Evolutionary conservation across 2,113 vertebrate species (phyloP).

Genomic region (Mastomys coucha): DNA sequence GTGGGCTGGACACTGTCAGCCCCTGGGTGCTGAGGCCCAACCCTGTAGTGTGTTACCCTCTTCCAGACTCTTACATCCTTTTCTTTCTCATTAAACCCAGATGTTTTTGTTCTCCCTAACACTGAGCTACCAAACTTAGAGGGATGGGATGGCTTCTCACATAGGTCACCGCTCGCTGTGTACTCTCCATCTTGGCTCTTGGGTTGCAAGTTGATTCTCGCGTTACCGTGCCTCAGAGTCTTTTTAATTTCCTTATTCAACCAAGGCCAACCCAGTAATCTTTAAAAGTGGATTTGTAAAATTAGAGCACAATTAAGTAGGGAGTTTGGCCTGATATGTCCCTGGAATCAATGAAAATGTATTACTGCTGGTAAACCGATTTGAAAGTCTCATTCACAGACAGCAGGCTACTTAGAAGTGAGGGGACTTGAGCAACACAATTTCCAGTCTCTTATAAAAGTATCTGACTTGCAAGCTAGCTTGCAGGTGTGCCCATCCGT

Average conservation of each 20-base stretch:
- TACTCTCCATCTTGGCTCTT: not conserved
- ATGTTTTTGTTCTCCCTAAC: not conserved
- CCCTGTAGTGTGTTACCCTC: not conserved
- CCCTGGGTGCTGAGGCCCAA: not conserved
- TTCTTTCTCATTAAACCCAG: not conserved
- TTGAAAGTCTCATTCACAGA: not conserved
- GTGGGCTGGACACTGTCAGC: not conserved
- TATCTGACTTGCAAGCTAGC: not conserved
- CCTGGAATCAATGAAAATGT: not conserved
- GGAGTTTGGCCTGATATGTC: not conserved
- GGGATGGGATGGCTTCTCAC: not conserved
- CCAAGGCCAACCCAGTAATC: not conserved
- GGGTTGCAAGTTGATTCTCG: no score
- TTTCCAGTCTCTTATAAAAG: not conserved
- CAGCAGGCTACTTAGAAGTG: not conserved
- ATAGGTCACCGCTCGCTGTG: fast-evolving
- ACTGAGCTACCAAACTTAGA: not conserved
- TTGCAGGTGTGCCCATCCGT: not conserved
- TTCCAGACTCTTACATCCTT: not conserved
- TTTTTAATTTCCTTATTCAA: not conserved
- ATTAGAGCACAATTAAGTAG: not conserved
- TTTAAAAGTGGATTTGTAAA: not conserved
- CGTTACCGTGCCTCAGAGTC: not conserved
- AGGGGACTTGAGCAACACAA: not conserved
- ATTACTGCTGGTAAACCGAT: not conserved